Evolutionary conservation across 2,113 vertebrate genomes (phyloP), one percentile per base, ranked within the genome.

Genomic region (Peromyscus polionotus): DNA sequence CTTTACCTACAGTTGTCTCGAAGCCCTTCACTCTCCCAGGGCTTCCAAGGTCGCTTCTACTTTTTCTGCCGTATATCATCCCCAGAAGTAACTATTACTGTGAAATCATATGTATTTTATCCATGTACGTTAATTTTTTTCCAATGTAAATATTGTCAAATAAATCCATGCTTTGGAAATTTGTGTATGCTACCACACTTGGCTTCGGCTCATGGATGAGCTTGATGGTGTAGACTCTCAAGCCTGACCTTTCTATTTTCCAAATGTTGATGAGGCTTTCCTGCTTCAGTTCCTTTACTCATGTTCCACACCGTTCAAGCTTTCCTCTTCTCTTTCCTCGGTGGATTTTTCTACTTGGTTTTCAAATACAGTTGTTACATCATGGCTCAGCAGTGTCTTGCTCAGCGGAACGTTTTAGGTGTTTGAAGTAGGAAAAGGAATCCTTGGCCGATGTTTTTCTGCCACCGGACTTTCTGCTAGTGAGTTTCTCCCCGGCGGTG

Each of bases 281-380:
- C 70, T 14, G 45, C 51, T 57, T 79, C 59, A 0, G 13, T 73
- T 45, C 51, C 84, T 80, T 72, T 93, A 36, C 3, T 28, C 57
- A 4, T 36, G 61, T 31, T 5, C 24, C 17, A 57, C 16, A 57
- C 39, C 75, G 39, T 63, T 63, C 61, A 42, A 93, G 57, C 76
- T 81, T 87, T 3, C 20, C 39, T 51, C n/a, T 5, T 39, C 13
- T 42, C 68, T 95, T 92, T 93, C 80, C 48, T 72, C 4, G 33
- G 11, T 77, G 86, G 75, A 65, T 79, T 88, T 95, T 96, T 87
- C 57, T 31, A 61, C n/a, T 91, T 87, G 73, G 51, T 4, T 95
- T 93, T 96, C 86, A 70, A 89, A 31, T 72, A 61, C 87, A 77
- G 39, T 63, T n/a, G 31, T 75, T 31, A 70, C 3, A 20, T 9